These are phyloP conservation scores for Prolemur simus DNA, from an alignment of 2,113 vertebrate genomes.

Conservation along the genomic window DNA sequence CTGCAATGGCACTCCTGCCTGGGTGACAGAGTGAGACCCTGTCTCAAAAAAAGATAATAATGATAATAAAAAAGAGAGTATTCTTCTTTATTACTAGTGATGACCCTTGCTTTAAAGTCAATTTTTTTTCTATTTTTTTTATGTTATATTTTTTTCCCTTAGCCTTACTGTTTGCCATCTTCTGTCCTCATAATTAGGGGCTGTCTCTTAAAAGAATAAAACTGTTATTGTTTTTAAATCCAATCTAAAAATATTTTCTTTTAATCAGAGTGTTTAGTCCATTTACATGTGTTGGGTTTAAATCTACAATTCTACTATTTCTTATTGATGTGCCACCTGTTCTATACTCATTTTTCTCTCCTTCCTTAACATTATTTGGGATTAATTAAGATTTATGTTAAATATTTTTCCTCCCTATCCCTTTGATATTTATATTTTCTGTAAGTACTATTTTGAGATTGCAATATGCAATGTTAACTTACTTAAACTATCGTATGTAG, in stretches of 20 bases:
- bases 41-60: too few relatives aligned
- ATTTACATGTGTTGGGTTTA: neutral
- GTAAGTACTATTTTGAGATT: neutral
- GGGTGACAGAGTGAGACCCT: too few relatives aligned
- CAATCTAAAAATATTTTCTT: neutral
- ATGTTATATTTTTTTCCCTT: neutral
- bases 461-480: neutral
- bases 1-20: too few relatives aligned
- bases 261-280: neutral
- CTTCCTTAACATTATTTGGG: neutral
- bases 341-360: neutral
- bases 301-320: neutral
- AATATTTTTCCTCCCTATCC: neutral
- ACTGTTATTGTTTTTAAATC: neutral
- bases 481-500: neutral
- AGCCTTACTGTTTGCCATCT: neutral
- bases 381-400: neutral
- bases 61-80: neutral
- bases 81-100: neutral
- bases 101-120: neutral
- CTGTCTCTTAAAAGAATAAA: neutral
- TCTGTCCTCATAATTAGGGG: neutral
- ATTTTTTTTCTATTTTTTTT: neutral
- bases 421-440: neutral
- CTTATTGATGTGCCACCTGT: neutral